These are phyloP conservation scores for Eupsittula cactorum DNA, from an alignment of 2,113 vertebrate species.

Conservation along the genomic window DNA sequence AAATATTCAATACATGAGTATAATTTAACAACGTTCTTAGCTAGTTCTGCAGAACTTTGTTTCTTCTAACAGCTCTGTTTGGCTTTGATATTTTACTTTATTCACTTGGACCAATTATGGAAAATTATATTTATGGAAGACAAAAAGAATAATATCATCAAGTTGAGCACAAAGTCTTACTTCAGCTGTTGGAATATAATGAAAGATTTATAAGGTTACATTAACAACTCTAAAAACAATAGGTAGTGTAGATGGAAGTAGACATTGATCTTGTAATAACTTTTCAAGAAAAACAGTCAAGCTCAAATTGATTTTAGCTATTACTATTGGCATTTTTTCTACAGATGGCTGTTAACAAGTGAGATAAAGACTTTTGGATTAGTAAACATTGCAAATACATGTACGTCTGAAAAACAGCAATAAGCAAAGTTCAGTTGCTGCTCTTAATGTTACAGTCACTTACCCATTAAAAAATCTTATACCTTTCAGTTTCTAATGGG, in stretches of 20 bases:
- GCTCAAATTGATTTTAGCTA: not conserved
- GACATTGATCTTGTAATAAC: not conserved
- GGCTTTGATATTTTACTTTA: not conserved
- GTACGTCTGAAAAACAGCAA: not conserved
- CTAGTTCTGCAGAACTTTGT: not conserved
- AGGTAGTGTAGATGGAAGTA: not conserved
- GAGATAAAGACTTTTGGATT: not conserved
- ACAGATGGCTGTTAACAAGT: not conserved
- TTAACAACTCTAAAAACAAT: not conserved
- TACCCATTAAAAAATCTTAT: not conserved
- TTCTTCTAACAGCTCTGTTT: not conserved
- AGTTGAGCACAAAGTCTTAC: not conserved
- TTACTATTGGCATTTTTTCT: not conserved
- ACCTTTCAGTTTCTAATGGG: not conserved
- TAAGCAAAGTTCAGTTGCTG: not conserved
- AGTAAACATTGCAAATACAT: not conserved
- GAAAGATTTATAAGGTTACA: not conserved
- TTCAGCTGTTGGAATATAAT: not conserved
- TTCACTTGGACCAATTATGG: not conserved
- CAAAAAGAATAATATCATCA: not conserved
- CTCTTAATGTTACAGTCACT: not conserved
- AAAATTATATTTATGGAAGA: not conserved
- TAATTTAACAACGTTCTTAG: not conserved
- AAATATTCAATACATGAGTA: not conserved
- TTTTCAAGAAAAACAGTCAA: not conserved